Conservation (phyloP, 2,113 vertebrate species). For the Dissostichus mawsoni region DNA sequence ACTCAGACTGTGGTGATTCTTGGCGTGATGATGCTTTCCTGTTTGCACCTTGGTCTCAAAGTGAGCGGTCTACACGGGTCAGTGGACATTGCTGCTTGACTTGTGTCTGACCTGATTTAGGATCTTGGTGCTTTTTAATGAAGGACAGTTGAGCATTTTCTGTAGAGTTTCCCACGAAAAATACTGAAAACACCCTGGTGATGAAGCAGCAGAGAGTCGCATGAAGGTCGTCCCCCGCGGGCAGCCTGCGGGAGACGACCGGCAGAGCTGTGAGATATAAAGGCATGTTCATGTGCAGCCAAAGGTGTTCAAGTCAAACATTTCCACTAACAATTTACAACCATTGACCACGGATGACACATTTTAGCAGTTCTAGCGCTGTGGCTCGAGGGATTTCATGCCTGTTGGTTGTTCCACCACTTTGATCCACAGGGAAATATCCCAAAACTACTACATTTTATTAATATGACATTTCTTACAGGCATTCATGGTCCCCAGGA, state of each 20-base stretch:
- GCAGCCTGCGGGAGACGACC: not conserved
- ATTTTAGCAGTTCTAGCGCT: not conserved
- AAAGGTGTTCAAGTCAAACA: not conserved
- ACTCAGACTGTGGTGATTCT: not conserved
- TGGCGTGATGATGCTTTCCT: not conserved
- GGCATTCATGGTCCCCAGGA: not conserved
- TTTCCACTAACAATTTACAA: not conserved
- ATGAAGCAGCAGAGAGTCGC: not conserved
- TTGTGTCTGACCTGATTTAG: not conserved
- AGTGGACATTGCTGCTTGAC: not conserved
- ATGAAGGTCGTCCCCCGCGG: not conserved
- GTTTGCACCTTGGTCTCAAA: slow-evolving; percentile 1
- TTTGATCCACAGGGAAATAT: not conserved
- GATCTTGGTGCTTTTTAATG: not conserved
- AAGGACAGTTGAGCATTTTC: not conserved
- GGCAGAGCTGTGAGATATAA: not conserved
- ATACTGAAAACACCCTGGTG: not conserved
- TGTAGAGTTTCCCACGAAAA: not conserved
- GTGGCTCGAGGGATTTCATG: not conserved
- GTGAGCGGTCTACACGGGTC: not conserved
- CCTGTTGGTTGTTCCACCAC: not conserved
- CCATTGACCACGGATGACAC: not conserved
- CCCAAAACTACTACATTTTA: not conserved
- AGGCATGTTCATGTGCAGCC: not conserved
- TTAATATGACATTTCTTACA: not conserved